Evolutionary conservation across 1,140 invertebrate genomes (phyloP).

Genomic region (Reticulitermes speratus): DNA sequence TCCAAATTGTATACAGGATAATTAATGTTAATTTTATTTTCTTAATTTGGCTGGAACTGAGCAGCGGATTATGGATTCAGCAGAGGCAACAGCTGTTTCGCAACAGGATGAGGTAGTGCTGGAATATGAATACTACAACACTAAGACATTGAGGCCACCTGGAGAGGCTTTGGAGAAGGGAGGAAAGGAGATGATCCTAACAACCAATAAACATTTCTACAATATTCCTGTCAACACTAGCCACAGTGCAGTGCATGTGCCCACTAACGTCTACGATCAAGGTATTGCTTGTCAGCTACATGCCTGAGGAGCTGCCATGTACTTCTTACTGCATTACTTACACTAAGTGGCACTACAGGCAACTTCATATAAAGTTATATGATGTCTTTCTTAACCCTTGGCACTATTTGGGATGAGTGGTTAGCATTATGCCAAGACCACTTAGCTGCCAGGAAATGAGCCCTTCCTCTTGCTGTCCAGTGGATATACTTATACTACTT

Average conservation of each 20-base stretch:
- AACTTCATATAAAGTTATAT: too few species aligned
- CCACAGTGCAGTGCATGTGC: conserved; percentile 89
- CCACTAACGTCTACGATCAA: conserved; percentile 92
- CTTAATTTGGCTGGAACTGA: too few species aligned
- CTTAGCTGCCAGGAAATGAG: too few species aligned
- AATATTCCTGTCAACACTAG: conserved; percentile 78
- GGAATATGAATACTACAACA: conserved; percentile 69
- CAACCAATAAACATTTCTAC: conserved; percentile 73
- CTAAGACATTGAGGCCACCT: conserved; percentile 59
- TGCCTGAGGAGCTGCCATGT: neutral
- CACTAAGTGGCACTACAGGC: too few species aligned
- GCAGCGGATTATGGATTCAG: conserved; percentile 77
- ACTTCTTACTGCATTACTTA: too few species aligned
- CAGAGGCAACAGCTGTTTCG: conserved; percentile 69
- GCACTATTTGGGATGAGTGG: too few species aligned
- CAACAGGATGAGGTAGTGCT: conserved; percentile 59
- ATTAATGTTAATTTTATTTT: too few species aligned
- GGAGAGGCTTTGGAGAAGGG: conserved; percentile 41
- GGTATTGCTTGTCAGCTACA: conserved; percentile 54
- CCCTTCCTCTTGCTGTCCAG: too few species aligned
- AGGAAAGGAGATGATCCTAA: conserved; percentile 53
- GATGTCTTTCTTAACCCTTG: too few species aligned
- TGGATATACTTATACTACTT: too few species aligned
- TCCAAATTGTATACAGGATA: too few species aligned
- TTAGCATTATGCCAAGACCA: too few species aligned